These are phyloP conservation scores for Nomada lathburiana DNA, from an alignment of 2,888 invertebrate genomes.

Conservation along the genomic window DNA sequence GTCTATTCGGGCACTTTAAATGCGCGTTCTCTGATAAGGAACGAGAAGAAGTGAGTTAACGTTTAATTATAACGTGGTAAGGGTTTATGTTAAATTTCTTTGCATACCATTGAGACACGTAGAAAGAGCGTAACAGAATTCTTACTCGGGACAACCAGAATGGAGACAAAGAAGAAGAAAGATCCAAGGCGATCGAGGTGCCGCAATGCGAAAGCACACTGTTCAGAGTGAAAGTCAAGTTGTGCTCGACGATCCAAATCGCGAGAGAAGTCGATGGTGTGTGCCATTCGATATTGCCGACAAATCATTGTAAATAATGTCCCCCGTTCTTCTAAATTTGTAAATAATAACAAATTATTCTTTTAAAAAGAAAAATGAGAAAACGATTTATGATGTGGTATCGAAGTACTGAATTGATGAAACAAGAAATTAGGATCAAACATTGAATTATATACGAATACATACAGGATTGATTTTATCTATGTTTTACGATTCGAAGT, in stretches of 20 bases:
- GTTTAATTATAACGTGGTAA: constrained; percentile 47
- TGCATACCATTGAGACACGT: constrained; percentile 23
- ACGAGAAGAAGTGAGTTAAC: constrained; percentile 7
- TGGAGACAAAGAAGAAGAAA: constrained; percentile 55
- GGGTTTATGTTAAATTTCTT: constrained; percentile 38
- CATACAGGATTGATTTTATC: too few species aligned
- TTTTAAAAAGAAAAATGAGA: not conserved
- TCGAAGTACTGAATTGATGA: not conserved
- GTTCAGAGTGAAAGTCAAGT: constrained; percentile 76
- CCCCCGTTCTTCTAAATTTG: constrained; percentile 64
- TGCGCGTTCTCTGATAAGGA: not conserved
- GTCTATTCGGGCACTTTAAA: too few species aligned
- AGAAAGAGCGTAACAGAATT: constrained; percentile 24
- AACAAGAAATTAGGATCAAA: constrained; percentile 5
- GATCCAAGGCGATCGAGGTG: constrained; percentile 67
- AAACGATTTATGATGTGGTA: not conserved
- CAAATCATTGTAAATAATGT: constrained; percentile 61
- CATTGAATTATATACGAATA: not conserved
- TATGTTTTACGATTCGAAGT: too few species aligned
- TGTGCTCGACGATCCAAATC: constrained; percentile 74
- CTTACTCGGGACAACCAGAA: constrained; percentile 45
- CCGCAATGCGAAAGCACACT: constrained; percentile 73
- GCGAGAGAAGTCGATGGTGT: constrained; percentile 49
- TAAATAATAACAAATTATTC: constrained; percentile 53
- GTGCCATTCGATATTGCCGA: constrained; percentile 44